phyloP scores from a whole-genome alignment of 23 tunicate genomes.

The Halocynthia aurantium region DNA sequence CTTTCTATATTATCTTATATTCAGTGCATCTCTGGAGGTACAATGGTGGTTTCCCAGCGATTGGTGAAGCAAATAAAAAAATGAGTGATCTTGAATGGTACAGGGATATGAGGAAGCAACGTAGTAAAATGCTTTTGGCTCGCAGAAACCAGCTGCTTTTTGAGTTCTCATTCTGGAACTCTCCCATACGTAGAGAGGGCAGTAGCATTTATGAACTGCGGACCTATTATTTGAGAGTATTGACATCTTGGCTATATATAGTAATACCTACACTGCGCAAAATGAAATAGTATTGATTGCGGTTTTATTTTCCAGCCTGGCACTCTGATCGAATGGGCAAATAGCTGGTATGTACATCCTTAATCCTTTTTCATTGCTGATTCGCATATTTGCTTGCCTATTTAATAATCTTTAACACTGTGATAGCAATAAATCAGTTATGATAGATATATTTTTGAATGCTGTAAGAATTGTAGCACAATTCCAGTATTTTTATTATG shows the following conservation, averaged over 20 bases:
- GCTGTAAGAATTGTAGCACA: too few species aligned
- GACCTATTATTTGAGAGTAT: constrained; percentile 71
- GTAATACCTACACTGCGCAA: neutral
- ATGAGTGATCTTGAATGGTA: constrained; percentile 70
- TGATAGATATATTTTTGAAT: too few species aligned
- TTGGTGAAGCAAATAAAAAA: constrained; percentile 50
- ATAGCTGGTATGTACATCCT: constrained; percentile 55
- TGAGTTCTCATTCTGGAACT: constrained; percentile 90
- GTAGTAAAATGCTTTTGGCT: constrained; percentile 63
- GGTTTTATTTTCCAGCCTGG: constrained; percentile 77
- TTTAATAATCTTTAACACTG: too few species aligned
- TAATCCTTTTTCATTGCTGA: too few species aligned
- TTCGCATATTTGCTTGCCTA: too few species aligned
- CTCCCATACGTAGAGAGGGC: constrained; percentile 74
- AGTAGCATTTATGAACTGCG: constrained; percentile 86
- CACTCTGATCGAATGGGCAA: constrained; percentile 94
- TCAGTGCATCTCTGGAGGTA: constrained; percentile 89
- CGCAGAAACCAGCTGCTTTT: constrained; percentile 84
- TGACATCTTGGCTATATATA: neutral
- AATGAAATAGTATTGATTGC: neutral
- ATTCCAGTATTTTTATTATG: too few species aligned
- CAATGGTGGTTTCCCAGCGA: constrained; percentile 75
- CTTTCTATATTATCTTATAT: neutral
- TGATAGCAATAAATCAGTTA: too few species aligned
- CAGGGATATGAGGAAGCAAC: constrained; percentile 51